Evolutionary conservation across 2,888 invertebrate species (phyloP).

Genomic region (Agonopterix alstromeriana): DNA sequence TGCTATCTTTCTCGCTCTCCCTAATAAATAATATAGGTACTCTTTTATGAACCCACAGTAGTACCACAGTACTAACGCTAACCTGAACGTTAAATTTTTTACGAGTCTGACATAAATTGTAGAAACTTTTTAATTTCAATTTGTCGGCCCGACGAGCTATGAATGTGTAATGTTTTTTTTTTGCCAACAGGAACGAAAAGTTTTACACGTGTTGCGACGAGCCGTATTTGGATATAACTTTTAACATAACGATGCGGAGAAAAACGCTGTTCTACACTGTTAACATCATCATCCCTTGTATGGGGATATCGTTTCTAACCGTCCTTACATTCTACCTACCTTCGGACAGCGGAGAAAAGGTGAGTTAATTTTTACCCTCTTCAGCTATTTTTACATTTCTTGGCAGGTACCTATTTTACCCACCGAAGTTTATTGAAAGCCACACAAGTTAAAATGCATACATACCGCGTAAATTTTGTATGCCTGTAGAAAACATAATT

Average conservation of each 20-base stretch:
- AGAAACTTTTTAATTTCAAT: constrained; percentile 7
- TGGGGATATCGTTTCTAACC: constrained; percentile 97
- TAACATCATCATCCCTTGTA: constrained; percentile 97
- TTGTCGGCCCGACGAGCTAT: neutral
- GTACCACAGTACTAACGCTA: constrained; percentile 11
- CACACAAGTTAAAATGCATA: no score
- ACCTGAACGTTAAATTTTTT: constrained; percentile 14
- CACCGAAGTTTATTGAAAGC: no score
- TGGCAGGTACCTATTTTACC: no score
- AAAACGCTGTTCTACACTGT: constrained; percentile 98
- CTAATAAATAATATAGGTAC: no score
- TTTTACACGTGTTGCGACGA: constrained; percentile 98
- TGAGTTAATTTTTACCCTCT: neutral
- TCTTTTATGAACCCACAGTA: no score
- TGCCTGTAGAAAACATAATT: no score
- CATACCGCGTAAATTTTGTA: no score
- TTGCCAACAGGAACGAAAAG: constrained; percentile 86
- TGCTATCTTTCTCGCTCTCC: no score
- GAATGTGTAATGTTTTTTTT: neutral
- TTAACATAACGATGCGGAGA: constrained; percentile 97
- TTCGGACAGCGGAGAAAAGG: constrained; percentile 97
- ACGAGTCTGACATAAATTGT: constrained; percentile 12
- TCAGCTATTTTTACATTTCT: no score
- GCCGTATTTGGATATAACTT: constrained; percentile 96
- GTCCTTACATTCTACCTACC: constrained; percentile 98